Percentiles rank a stretch among this genome's conserved stretches.
phyloP scores from a whole-genome alignment of 2,888 invertebrate species.

The Pristionchus arcanus region DNA sequence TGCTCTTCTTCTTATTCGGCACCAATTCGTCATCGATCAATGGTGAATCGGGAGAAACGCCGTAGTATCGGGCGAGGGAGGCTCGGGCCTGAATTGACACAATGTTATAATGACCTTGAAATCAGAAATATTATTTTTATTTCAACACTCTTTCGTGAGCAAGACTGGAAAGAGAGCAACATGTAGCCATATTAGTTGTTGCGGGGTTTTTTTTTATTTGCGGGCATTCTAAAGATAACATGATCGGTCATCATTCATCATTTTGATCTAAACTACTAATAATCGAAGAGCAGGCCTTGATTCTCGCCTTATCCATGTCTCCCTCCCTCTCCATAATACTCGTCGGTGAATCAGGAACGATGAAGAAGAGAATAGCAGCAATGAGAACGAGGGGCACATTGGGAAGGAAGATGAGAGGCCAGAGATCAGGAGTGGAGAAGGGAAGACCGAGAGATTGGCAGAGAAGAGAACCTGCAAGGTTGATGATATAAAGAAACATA shows the following conservation, averaged over 20 bases:
- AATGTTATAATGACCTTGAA: no score
- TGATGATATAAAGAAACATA: no score
- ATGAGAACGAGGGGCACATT: conserved; percentile 57
- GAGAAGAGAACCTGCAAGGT: conserved; percentile 61
- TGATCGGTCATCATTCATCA: no score
- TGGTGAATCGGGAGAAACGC: conserved; percentile 59
- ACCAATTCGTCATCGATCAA: conserved; percentile 61
- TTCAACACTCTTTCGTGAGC: no score
- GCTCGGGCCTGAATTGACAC: conserved; percentile 57
- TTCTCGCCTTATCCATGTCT: conserved; percentile 57
- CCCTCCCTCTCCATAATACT: conserved; percentile 61
- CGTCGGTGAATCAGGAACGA: conserved; percentile 62
- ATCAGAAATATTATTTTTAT: no score
- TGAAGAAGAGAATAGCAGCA: conserved; percentile 57
- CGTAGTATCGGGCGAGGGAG: conserved; percentile 64
- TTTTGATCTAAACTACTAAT: no score
- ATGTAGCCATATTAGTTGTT: no score
- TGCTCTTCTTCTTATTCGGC: conserved; percentile 54
- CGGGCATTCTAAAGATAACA: no score
- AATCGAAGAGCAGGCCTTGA: no score
- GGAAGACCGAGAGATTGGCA: conserved; percentile 66
- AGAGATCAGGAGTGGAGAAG: conserved; percentile 61
- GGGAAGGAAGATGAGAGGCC: conserved; percentile 64
- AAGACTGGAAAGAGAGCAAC: no score
- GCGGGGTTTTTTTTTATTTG: no score